phyloP scores from a whole-genome alignment of 2,113 vertebrate genomes.

The Illadopsis cleaveri region DNA sequence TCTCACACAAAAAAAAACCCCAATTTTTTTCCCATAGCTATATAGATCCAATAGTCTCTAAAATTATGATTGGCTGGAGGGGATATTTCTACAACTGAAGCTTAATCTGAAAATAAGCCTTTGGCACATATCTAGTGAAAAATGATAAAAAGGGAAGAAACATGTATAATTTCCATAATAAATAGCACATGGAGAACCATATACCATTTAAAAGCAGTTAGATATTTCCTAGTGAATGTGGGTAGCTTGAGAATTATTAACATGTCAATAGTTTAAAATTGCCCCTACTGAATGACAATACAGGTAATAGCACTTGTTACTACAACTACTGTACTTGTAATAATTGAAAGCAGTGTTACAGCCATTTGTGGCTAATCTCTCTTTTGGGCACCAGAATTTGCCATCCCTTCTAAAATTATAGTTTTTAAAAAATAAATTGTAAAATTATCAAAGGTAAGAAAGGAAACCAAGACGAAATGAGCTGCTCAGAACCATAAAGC shows the following conservation, averaged over 20 bases:
- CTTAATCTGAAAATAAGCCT: not conserved
- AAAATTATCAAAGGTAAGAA: not conserved
- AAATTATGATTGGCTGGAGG: not conserved
- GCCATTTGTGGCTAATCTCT: not conserved
- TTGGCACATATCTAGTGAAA: not conserved
- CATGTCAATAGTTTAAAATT: not conserved
- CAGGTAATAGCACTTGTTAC: not conserved
- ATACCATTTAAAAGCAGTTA: not conserved
- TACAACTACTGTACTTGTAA: not conserved
- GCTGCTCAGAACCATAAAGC: not conserved
- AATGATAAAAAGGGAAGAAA: not conserved
- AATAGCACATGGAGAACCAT: not conserved
- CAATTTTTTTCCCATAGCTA: not conserved
- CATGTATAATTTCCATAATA: not conserved
- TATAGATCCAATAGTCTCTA: not conserved
- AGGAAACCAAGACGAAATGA: not conserved
- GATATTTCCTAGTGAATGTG: not conserved
- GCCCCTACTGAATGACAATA: not conserved
- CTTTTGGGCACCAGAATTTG: not conserved
- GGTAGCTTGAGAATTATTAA: not conserved
- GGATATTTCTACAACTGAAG: not conserved
- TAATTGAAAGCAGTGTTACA: not conserved
- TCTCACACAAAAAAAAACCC: not conserved
- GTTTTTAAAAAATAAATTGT: not conserved
- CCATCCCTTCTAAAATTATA: not conserved